Evolutionary conservation across 2,113 vertebrate genomes (phyloP).

Genomic region (Toxotes jaculatrix): DNA sequence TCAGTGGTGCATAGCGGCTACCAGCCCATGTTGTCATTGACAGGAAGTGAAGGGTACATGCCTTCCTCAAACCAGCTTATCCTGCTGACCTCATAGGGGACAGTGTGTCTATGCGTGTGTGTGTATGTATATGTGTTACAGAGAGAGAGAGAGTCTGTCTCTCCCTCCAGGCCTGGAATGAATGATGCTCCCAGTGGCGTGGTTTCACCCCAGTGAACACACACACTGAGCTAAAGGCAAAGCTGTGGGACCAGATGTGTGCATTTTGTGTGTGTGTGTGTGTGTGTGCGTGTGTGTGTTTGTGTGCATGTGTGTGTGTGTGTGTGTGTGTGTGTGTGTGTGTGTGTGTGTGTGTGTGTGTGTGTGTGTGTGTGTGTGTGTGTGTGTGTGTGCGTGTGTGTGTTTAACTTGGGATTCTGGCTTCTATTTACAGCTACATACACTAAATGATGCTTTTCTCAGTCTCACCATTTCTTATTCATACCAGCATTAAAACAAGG

Average conservation of each 20-base stretch:
- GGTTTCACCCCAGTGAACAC: slow-evolving; percentile 55
- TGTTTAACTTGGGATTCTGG: neutral
- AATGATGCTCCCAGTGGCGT: slow-evolving; percentile 56
- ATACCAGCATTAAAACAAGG: slow-evolving; percentile 1
- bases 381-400: neutral
- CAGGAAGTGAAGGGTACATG: slow-evolving; percentile 76
- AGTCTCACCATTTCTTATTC: neutral
- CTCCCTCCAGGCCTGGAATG: slow-evolving; percentile 44
- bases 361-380: slow-evolving; percentile 7
- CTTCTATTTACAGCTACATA: slow-evolving; percentile 27
- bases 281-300: slow-evolving; percentile 9
- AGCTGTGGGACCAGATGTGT: slow-evolving; percentile 16
- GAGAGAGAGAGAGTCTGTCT: slow-evolving; percentile 8
- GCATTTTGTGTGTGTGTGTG: neutral
- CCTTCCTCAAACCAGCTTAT: slow-evolving; percentile 65
- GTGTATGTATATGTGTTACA: slow-evolving; percentile 36
- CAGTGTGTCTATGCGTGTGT: slow-evolving; percentile 41
- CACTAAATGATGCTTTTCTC: neutral
- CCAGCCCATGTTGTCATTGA: slow-evolving; percentile 73
- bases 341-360: slow-evolving; percentile 12
- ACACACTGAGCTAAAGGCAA: slow-evolving; percentile 41
- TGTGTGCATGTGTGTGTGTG: slow-evolving; percentile 3
- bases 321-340: neutral
- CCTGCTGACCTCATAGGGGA: slow-evolving; percentile 65
- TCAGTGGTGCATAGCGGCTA: slow-evolving; percentile 63